Conservation (phyloP, 1,140 invertebrate species). For the Harpegnathos saltator region DNA sequence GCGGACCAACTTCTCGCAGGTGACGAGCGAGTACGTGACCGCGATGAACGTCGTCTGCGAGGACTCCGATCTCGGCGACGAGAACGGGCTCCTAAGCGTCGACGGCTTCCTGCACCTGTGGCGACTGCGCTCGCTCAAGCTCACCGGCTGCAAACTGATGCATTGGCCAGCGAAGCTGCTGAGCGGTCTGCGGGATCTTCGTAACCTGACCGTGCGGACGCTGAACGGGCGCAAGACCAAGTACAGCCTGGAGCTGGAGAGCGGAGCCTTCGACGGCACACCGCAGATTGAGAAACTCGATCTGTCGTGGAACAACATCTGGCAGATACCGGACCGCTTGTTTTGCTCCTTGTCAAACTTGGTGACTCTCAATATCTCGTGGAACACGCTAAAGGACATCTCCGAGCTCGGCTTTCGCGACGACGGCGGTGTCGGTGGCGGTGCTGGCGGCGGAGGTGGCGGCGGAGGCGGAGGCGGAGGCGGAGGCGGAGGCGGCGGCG, state of each 20-base stretch:
- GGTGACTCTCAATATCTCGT: slow-evolving; percentile 92
- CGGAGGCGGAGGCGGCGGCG: slow-evolving; percentile 76
- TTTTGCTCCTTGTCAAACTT: slow-evolving; percentile 94
- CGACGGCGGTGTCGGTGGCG: slow-evolving; percentile 75
- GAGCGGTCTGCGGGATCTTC: slow-evolving; percentile 90
- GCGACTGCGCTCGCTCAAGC: slow-evolving; percentile 91
- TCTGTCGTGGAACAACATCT: slow-evolving; percentile 95
- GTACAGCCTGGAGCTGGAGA: slow-evolving; percentile 92
- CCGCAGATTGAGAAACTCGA: slow-evolving; percentile 93
- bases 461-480: slow-evolving; percentile 61
- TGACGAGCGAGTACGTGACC: slow-evolving; percentile 93
- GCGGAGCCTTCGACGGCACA: slow-evolving; percentile 90
- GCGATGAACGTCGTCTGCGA: slow-evolving; percentile 92
- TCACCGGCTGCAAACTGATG: slow-evolving; percentile 93
- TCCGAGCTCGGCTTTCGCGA: slow-evolving; percentile 92
- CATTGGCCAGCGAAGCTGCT: slow-evolving; percentile 91
- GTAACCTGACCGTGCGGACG: slow-evolving; percentile 93
- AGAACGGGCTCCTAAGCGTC: slow-evolving; percentile 85
- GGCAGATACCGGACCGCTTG: slow-evolving; percentile 93
- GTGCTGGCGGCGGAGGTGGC: slow-evolving; percentile 76
- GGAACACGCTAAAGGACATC: slow-evolving; percentile 94
- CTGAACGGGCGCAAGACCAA: slow-evolving; percentile 92
- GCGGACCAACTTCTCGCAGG: slow-evolving; percentile 94
- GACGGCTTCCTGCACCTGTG: slow-evolving; percentile 92
- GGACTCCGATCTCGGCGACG: slow-evolving; percentile 55